A percentile compares a stretch with the other conserved stretches of the same genome.
Conservation (phyloP, 2,888 invertebrate genomes). For the Unio delphinus region DNA sequence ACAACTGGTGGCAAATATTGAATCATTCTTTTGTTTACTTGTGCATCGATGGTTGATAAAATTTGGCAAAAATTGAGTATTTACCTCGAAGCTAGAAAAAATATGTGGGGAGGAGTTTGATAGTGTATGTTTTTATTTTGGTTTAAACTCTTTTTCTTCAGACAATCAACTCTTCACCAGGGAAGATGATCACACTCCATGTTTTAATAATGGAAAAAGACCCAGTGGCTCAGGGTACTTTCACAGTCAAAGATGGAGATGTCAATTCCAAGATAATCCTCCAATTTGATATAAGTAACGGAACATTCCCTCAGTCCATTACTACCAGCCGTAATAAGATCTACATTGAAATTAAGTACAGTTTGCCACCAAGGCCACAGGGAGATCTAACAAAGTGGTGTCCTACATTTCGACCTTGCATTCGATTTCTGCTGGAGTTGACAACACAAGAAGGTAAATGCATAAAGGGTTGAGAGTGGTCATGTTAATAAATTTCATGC, state of each 20-base stretch:
- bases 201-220: conserved; percentile 85
- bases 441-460: conserved; percentile 72
- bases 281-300: conserved; percentile 83
- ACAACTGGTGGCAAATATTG: conserved; percentile 88
- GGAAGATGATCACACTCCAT: conserved; percentile 86
- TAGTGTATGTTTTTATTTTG: neutral
- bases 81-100: conserved; percentile 76
- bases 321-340: conserved; percentile 86
- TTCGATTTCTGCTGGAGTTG: conserved; percentile 53
- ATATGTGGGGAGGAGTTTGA: too few relatives aligned
- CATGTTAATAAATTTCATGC: too few relatives aligned
- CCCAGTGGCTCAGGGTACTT: conserved; percentile 76
- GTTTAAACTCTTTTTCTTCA: conserved; percentile 18
- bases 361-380: conserved; percentile 35
- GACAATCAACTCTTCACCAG: conserved; percentile 33
- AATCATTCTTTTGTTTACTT: conserved; percentile 49
- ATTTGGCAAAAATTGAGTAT: conserved; percentile 91
- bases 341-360: conserved; percentile 80
- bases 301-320: conserved; percentile 83
- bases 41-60: conserved; percentile 77
- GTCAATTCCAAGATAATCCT: conserved; percentile 79
- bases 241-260: conserved; percentile 60
- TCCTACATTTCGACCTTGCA: conserved; percentile 47
- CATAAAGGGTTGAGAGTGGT: neutral
- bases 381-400: conserved; percentile 36